Percentiles rank a stretch among this genome's conserved stretches.
phyloP scores from a whole-genome alignment of 2,888 invertebrate species.

The Microctonus hyperodae region DNA sequence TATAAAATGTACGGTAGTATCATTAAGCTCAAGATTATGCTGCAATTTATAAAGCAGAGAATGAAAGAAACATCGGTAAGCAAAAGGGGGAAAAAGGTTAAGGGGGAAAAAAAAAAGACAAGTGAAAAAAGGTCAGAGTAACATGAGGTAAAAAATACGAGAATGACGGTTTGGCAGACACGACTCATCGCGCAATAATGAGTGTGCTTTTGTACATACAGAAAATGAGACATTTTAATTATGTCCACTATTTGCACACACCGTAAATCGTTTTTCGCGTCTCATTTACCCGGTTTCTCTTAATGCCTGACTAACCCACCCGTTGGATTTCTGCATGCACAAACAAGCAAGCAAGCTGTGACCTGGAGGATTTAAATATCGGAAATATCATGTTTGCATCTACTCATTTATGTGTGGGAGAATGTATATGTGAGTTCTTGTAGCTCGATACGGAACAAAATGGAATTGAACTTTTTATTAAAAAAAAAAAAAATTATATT shows the following conservation, averaged over 20 bases:
- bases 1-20: background rate
- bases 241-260: constrained; percentile 34
- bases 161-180: constrained; percentile 34
- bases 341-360: constrained; percentile 8
- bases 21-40: background rate
- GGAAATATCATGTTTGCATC: background rate
- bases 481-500: background rate
- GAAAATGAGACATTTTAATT: constrained; percentile 44
- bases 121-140: background rate
- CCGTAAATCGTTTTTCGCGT: constrained; percentile 45
- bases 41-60: constrained; percentile 5
- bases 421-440: background rate
- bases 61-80: background rate
- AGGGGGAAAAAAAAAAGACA: background rate
- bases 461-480: background rate
- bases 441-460: background rate
- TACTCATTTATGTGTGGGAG: background rate
- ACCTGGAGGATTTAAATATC: constrained; percentile 22
- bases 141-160: background rate
- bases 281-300: constrained; percentile 45
- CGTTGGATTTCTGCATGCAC: constrained; percentile 34
- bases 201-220: constrained; percentile 24
- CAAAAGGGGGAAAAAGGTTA: background rate
- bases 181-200: constrained; percentile 42
- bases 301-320: constrained; percentile 38